phyloP scores from a whole-genome alignment of 2,888 invertebrate species.

The Sinotaia quadrata region DNA sequence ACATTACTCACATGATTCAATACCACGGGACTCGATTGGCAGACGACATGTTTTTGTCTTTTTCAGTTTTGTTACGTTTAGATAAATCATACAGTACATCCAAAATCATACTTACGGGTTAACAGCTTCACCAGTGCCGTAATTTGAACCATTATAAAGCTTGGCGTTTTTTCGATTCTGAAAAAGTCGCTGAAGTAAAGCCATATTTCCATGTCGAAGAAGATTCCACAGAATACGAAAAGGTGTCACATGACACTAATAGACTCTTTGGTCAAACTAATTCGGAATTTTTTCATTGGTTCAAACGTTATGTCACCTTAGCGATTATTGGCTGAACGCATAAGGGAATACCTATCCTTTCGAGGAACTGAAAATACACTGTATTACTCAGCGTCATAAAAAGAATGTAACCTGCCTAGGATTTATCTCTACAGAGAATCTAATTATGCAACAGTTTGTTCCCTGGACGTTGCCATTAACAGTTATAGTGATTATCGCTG shows the following conservation, averaged over 20 bases:
- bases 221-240: neutral
- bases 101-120: conserved; percentile 36
- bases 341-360: neutral
- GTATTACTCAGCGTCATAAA: too few relatives aligned
- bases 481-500: too few relatives aligned
- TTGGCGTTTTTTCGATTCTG: conserved; percentile 36
- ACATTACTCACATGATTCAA: conserved; percentile 30
- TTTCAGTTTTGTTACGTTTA: neutral
- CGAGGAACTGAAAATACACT: too few relatives aligned
- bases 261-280: neutral
- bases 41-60: conserved; percentile 19
- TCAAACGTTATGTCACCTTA: neutral
- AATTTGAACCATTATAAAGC: conserved; percentile 18
- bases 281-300: too few relatives aligned
- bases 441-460: too few relatives aligned
- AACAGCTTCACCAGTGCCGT: conserved; percentile 20
- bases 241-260: conserved; percentile 24
- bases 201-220: conserved; percentile 41
- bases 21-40: conserved; percentile 19
- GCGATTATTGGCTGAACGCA: conserved; percentile 7
- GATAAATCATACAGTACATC: too few relatives aligned
- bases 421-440: too few relatives aligned
- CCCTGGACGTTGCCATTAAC: too few relatives aligned
- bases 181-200: conserved; percentile 40
- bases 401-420: too few relatives aligned